phyloP scores from a whole-genome alignment of 1,140 invertebrate genomes.

The Diorhabda carinulata region DNA sequence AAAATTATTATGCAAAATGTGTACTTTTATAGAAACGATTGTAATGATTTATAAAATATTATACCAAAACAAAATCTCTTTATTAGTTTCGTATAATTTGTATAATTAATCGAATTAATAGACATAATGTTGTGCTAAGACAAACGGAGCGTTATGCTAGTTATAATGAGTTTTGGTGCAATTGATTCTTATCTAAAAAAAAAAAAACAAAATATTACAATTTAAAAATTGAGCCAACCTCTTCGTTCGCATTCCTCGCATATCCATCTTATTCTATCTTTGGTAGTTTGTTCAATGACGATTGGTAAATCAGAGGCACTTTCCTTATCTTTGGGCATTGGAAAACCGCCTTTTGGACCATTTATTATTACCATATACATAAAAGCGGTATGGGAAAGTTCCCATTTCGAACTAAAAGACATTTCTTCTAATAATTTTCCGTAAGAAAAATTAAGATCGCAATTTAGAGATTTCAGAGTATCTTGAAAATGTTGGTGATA shows the following conservation, averaged over 20 bases:
- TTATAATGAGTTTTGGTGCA: no score
- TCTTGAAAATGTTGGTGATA: constrained; percentile 51
- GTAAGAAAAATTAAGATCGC: constrained; percentile 20
- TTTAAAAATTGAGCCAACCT: constrained; percentile 10
- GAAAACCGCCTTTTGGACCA: constrained; percentile 10
- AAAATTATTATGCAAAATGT: no score
- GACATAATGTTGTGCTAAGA: no score
- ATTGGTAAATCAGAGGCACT: not conserved
- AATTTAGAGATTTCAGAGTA: constrained; percentile 21
- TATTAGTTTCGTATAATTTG: no score
- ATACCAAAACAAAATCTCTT: no score
- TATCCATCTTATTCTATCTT: constrained; percentile 10
- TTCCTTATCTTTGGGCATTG: not conserved
- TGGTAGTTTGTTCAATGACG: not conserved
- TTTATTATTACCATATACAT: constrained; percentile 19
- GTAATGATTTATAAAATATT: no score
- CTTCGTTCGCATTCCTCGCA: constrained; percentile 7
- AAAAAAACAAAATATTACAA: no score
- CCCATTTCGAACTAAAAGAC: not conserved
- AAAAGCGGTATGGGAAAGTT: constrained; percentile 15
- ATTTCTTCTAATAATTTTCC: constrained; percentile 26
- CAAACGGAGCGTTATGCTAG: no score
- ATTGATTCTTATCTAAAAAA: no score
- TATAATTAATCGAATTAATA: no score
- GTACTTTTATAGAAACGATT: no score